phyloP scores from a whole-genome alignment of 53 echinoderm and acorn worm species.

The Astropecten irregularis region DNA sequence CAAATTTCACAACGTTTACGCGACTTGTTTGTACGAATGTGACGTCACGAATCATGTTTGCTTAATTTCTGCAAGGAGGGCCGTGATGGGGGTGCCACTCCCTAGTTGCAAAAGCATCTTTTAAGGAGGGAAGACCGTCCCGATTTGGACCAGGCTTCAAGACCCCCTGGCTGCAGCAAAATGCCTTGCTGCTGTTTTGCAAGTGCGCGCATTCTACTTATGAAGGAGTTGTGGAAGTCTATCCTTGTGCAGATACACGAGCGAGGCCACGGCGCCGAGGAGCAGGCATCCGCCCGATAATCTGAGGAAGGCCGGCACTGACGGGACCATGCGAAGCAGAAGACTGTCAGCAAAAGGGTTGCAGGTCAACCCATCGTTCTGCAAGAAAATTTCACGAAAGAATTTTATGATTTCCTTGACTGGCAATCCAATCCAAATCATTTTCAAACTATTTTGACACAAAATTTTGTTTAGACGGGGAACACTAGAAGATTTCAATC shows the following conservation, averaged over 20 bases:
- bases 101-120: no score
- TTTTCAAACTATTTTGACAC: background rate
- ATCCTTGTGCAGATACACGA: constrained; percentile 44
- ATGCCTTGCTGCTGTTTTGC: background rate
- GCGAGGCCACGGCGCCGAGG: constrained; percentile 11
- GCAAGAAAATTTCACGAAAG: background rate
- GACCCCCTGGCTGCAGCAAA: no score
- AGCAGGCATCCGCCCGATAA: constrained; percentile 24
- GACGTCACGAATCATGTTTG: no score
- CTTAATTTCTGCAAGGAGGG: no score
- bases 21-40: no score
- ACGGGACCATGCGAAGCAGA: constrained; percentile 61
- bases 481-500: no score
- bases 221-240: background rate
- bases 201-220: background rate
- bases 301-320: constrained; percentile 64
- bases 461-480: background rate
- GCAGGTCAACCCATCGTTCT: constrained; percentile 46
- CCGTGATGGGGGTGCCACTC: no score
- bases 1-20: no score
- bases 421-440: background rate
- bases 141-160: no score
- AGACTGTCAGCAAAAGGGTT: constrained; percentile 50
- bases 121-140: no score
- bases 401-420: no score